Percentiles rank a stretch among this genome's conserved stretches.
Conservation (phyloP, 1,140 invertebrate species). For the Lasioglossum albipes region DNA sequence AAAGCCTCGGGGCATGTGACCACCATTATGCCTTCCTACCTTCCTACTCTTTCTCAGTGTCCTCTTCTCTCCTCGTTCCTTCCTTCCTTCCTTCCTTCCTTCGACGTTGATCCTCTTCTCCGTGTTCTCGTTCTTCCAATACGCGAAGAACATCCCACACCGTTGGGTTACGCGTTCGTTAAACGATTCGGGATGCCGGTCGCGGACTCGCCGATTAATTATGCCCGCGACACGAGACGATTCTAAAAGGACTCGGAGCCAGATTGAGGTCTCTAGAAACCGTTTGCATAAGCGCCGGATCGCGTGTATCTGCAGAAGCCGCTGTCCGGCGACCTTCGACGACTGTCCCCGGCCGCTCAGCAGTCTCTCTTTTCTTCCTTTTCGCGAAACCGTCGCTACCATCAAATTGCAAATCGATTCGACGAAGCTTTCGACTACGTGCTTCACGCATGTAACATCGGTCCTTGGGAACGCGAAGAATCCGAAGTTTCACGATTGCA, state of each 20-base stretch:
- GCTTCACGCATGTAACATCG: no score
- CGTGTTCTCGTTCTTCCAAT: slow-evolving; percentile 21
- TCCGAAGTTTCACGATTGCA: no score
- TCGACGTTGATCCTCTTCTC: slow-evolving; percentile 9
- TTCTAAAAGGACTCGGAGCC: background rate
- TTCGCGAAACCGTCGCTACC: background rate
- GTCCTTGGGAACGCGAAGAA: no score
- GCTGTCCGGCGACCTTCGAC: background rate
- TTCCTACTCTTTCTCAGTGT: slow-evolving; percentile 28
- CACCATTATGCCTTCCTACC: slow-evolving; percentile 70
- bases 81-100: slow-evolving; percentile 4
- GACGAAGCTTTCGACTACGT: background rate
- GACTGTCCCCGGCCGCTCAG: background rate
- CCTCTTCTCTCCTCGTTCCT: slow-evolving; percentile 28
- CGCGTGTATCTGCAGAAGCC: no score
- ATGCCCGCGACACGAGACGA: background rate
- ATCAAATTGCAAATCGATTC: background rate
- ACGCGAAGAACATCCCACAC: slow-evolving; percentile 18
- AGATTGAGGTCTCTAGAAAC: background rate
- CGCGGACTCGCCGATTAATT: slow-evolving; percentile 39
- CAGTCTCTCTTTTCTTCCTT: background rate
- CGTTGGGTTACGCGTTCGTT: slow-evolving; percentile 56
- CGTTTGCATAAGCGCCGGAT: background rate
- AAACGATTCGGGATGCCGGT: slow-evolving; percentile 44
- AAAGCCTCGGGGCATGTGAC: slow-evolving; percentile 69